These are phyloP conservation scores for Neocrepidodera transversa DNA, from an alignment of 2,888 invertebrate genomes.

Conservation along the genomic window DNA sequence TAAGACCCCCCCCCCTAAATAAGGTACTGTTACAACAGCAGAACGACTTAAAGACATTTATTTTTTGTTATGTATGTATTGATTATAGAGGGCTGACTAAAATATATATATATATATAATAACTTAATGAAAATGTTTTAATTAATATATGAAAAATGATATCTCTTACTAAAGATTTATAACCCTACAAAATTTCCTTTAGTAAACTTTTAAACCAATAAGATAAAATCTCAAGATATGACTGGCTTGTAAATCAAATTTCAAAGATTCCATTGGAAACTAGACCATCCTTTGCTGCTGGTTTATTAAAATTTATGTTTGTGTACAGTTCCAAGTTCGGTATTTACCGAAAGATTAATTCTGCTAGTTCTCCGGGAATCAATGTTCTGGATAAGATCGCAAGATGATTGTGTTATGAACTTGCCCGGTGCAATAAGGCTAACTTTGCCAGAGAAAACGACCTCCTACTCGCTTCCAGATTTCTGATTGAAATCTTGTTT, in stretches of 20 bases:
- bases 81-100: too few relatives aligned
- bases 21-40: too few relatives aligned
- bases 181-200: too few relatives aligned
- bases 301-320: constrained; percentile 38
- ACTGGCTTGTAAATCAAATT: constrained; percentile 37
- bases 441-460: constrained; percentile 8
- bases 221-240: constrained; percentile 35
- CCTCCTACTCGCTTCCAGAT: neutral
- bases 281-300: constrained; percentile 31
- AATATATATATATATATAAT: too few relatives aligned
- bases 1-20: too few relatives aligned
- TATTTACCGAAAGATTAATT: constrained; percentile 37
- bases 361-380: constrained; percentile 26
- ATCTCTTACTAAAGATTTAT: too few relatives aligned
- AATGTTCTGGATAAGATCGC: constrained; percentile 28
- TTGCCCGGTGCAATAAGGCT: constrained; percentile 12
- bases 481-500: constrained; percentile 1
- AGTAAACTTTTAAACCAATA: too few relatives aligned
- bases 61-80: too few relatives aligned
- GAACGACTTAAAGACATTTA: too few relatives aligned
- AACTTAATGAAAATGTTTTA: too few relatives aligned
- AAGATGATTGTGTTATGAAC: constrained; percentile 23
- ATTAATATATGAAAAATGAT: too few relatives aligned
- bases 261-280: constrained; percentile 31
- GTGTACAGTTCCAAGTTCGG: constrained; percentile 33